Conservation (phyloP, 1,140 invertebrate species). For the Brachionus sp. region DNA sequence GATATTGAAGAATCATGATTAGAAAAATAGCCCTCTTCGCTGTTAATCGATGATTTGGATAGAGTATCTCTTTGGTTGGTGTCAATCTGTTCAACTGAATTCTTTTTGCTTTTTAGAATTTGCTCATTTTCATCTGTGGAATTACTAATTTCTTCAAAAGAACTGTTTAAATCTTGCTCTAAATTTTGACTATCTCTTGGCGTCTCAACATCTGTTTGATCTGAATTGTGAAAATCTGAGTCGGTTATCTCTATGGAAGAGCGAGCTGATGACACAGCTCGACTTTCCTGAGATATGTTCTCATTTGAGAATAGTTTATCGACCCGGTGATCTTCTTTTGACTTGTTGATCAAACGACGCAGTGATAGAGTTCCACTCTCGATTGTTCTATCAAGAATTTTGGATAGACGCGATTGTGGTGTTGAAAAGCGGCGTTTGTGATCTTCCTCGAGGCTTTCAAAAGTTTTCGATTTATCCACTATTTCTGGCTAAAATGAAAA, state of each 20-base stretch:
- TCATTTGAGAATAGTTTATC: neutral
- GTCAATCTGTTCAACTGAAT: neutral
- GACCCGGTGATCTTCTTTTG: neutral
- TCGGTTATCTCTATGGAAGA: neutral
- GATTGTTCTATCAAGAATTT: neutral
- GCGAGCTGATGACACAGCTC: neutral
- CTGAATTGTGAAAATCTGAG: neutral
- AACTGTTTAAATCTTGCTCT: neutral
- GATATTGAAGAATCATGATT: conserved; percentile 37
- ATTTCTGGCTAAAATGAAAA: neutral
- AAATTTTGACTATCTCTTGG: neutral
- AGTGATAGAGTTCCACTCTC: neutral
- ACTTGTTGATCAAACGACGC: neutral
- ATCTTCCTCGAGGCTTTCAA: neutral
- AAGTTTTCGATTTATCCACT: neutral
- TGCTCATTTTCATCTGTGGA: conserved; percentile 11
- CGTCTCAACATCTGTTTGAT: neutral
- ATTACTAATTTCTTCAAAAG: conserved; percentile 23
- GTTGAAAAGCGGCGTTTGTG: neutral
- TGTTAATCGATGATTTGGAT: conserved; percentile 29
- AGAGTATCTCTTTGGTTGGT: neutral
- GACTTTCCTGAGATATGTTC: neutral
- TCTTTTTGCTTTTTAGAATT: neutral
- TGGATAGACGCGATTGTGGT: neutral
- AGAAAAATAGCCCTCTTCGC: conserved; percentile 40